Evolutionary conservation across 2,888 invertebrate genomes (phyloP).

Genomic region (Pseudococcus longispinus): DNA sequence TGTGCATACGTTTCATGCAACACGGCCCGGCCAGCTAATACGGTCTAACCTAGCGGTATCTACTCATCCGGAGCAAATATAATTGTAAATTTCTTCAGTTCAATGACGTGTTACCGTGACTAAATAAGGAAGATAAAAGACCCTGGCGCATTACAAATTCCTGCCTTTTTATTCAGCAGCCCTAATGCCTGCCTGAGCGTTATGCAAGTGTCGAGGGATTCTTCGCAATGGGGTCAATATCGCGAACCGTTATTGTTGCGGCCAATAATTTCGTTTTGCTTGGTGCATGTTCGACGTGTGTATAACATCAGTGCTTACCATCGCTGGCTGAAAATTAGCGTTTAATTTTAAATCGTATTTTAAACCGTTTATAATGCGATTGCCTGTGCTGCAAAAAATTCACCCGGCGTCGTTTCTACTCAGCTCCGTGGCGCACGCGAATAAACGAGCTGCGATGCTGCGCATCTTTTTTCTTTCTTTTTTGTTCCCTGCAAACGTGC

Average conservation of each 20-base stretch:
- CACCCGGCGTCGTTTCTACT: background rate
- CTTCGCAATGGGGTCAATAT: slow-evolving; percentile 15
- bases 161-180: slow-evolving; percentile 12
- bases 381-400: background rate
- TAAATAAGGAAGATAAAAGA: slow-evolving; percentile 56
- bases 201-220: background rate
- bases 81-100: slow-evolving; percentile 56
- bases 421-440: background rate
- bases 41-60: slow-evolving; percentile 10
- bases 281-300: slow-evolving; percentile 13
- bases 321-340: background rate
- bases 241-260: background rate
- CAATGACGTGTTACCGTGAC: slow-evolving; percentile 56
- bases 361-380: slow-evolving; percentile 3
- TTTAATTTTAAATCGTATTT: slow-evolving; percentile 26
- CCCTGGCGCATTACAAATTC: slow-evolving; percentile 42
- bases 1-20: slow-evolving; percentile 16
- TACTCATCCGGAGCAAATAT: slow-evolving; percentile 54
- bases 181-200: slow-evolving; percentile 18
- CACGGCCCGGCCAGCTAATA: slow-evolving; percentile 38
- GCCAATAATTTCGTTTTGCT: slow-evolving; percentile 23
- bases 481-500: background rate
- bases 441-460: background rate
- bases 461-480: background rate
- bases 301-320: slow-evolving; percentile 22